Conservation (phyloP, 1,140 invertebrate species). For the Eumaeus atala region DNA sequence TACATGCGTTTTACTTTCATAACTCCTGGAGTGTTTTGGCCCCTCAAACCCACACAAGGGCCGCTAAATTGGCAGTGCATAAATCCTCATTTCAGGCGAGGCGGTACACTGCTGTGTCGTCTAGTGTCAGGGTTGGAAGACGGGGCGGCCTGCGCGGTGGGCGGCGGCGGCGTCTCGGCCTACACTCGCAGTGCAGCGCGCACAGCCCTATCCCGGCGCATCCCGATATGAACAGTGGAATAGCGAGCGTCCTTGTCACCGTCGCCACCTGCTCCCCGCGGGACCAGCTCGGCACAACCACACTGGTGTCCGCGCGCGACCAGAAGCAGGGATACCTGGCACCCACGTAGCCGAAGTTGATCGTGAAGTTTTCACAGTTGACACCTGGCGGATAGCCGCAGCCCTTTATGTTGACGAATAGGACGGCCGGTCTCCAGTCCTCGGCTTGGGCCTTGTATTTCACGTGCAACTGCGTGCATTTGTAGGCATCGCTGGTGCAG, state of each 20-base stretch:
- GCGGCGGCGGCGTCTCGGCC: slow-evolving; percentile 60
- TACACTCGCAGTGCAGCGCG: slow-evolving; percentile 88
- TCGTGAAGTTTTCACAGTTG: slow-evolving; percentile 88
- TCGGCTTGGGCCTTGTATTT: slow-evolving; percentile 76
- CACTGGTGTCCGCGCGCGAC: slow-evolving; percentile 85
- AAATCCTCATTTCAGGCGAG: slow-evolving; percentile 40
- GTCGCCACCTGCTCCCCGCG: slow-evolving; percentile 84
- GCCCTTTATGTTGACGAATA: slow-evolving; percentile 76
- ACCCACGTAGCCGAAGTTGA: slow-evolving; percentile 83
- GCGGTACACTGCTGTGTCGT: slow-evolving; percentile 62
- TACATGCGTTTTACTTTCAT: no score
- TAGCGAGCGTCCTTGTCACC: slow-evolving; percentile 86
- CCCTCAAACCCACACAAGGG: no score
- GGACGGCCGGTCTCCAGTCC: slow-evolving; percentile 62
- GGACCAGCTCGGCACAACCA: slow-evolving; percentile 87
- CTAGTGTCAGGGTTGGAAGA: slow-evolving; percentile 49
- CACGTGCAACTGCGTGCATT: slow-evolving; percentile 90
- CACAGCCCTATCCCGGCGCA: slow-evolving; percentile 88
- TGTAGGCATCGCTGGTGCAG: slow-evolving; percentile 90
- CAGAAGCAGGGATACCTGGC: slow-evolving; percentile 88
- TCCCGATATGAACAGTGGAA: slow-evolving; percentile 87
- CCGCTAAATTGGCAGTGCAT: no score
- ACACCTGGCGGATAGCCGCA: slow-evolving; percentile 92
- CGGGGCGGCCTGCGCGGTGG: slow-evolving; percentile 59
- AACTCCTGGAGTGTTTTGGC: no score